Percentiles rank a stretch among this genome's conserved stretches.
These are phyloP conservation scores for Dendroctonus ponderosae DNA, from an alignment of 1,140 invertebrate species.

Conservation along the genomic window DNA sequence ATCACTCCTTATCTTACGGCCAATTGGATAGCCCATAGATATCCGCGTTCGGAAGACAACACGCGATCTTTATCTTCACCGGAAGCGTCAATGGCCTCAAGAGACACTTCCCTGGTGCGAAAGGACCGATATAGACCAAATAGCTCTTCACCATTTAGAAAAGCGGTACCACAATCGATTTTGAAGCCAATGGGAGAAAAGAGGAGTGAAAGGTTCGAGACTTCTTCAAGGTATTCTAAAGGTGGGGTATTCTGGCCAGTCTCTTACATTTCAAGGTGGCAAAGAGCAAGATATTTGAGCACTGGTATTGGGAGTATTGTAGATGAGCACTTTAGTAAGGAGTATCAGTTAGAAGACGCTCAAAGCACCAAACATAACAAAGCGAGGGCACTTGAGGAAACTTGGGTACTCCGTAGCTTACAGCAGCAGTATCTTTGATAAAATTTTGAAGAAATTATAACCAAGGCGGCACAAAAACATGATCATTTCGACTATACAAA, in stretches of 20 bases:
- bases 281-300: too few species aligned
- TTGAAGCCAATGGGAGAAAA: conserved; percentile 9
- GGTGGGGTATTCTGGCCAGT: conserved; percentile 27
- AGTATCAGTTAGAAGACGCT: too few species aligned
- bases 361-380: too few species aligned
- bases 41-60: conserved; percentile 65
- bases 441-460: too few species aligned
- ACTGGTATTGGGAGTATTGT: too few species aligned
- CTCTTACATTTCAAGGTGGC: too few species aligned
- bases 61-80: conserved; percentile 61
- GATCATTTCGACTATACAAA: too few species aligned
- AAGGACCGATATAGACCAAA: conserved; percentile 46
- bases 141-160: conserved; percentile 51
- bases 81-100: conserved; percentile 48
- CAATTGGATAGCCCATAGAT: conserved; percentile 73
- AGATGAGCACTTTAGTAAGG: too few species aligned
- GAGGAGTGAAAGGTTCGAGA: conserved; percentile 20
- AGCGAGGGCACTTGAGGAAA: too few species aligned
- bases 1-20: conserved; percentile 75
- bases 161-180: background rate
- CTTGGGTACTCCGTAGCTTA: too few species aligned
- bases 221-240: conserved; percentile 32
- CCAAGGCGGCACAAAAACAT: too few species aligned
- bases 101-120: conserved; percentile 44
- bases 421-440: too few species aligned